These are phyloP conservation scores for Microchirus variegatus DNA, from an alignment of 2,797 vertebrate genomes.

Conservation along the genomic window DNA sequence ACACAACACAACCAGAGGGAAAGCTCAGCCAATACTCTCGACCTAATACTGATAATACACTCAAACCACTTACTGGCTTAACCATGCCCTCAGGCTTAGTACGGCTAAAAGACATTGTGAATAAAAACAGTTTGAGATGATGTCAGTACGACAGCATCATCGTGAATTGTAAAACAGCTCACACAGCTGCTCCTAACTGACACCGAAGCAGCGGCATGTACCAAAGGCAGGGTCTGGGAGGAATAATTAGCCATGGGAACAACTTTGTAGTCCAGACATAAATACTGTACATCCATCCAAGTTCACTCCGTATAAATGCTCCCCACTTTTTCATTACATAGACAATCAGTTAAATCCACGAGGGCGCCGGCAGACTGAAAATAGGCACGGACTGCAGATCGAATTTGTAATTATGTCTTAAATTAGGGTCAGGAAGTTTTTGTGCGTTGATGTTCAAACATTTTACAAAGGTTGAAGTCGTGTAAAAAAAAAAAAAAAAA, in stretches of 20 bases:
- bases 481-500: too few species aligned
- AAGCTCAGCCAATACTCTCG: conserved; percentile 51
- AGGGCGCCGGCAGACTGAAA: background rate
- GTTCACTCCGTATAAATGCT: conserved; percentile 9
- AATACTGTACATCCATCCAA: conserved; percentile 6
- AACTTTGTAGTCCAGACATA: conserved; percentile 21
- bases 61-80: conserved; percentile 68
- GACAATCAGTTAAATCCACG: background rate
- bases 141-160: conserved; percentile 39
- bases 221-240: conserved; percentile 15
- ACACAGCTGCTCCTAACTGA: conserved; percentile 34
- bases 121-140: conserved; percentile 44
- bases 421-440: too few species aligned
- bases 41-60: conserved; percentile 70
- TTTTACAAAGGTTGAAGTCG: too few species aligned
- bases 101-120: conserved; percentile 60
- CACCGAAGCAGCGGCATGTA: conserved; percentile 31
- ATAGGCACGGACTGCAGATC: background rate
- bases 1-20: conserved; percentile 61
- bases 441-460: too few species aligned
- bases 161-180: conserved; percentile 50
- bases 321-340: background rate
- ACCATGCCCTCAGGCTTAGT: conserved; percentile 66
- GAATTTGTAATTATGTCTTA: too few species aligned
- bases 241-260: conserved; percentile 33